Evolutionary conservation across 2,888 invertebrate species (phyloP).

Genomic region (Zootermopsis nevadensis): DNA sequence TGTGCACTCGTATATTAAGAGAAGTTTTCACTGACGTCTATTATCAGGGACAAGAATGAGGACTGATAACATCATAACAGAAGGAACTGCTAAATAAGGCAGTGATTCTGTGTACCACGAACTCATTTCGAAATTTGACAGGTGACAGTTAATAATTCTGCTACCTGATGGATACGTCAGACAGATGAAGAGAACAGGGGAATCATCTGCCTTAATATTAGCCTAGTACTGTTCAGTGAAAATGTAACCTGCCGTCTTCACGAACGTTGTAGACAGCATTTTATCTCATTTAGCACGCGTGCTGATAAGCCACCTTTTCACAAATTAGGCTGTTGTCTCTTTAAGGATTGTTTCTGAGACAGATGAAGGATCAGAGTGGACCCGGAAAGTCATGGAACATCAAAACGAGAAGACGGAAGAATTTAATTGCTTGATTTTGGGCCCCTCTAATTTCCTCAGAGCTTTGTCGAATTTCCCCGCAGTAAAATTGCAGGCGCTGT

Average conservation of each 20-base stretch:
- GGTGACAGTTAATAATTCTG: slow-evolving; percentile 25
- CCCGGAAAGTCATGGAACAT: neutral
- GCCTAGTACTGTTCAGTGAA: neutral
- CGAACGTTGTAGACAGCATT: neutral
- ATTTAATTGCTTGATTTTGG: neutral
- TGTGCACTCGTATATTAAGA: too few relatives aligned
- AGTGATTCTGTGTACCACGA: neutral
- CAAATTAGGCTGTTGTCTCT: slow-evolving; percentile 23
- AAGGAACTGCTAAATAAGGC: too few relatives aligned
- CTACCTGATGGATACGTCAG: slow-evolving; percentile 32
- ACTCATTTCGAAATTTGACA: slow-evolving; percentile 24
- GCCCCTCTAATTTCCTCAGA: neutral
- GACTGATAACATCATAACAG: too few relatives aligned
- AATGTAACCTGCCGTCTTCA: neutral
- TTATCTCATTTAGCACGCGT: slow-evolving; percentile 21
- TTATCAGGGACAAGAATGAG: too few relatives aligned
- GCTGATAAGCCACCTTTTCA: slow-evolving; percentile 18
- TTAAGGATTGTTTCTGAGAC: slow-evolving; percentile 7
- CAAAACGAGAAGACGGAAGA: neutral
- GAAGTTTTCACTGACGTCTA: too few relatives aligned
- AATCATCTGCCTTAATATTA: slow-evolving; percentile 30
- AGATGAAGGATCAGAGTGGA: neutral
- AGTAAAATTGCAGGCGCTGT: too few relatives aligned
- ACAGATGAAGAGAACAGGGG: slow-evolving; percentile 20
- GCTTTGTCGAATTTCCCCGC: too few relatives aligned